A percentile compares a stretch with the other conserved stretches of the same genome.
Evolutionary conservation across 2,888 invertebrate genomes (phyloP).

Genomic region (Cyaniris semiargus): DNA sequence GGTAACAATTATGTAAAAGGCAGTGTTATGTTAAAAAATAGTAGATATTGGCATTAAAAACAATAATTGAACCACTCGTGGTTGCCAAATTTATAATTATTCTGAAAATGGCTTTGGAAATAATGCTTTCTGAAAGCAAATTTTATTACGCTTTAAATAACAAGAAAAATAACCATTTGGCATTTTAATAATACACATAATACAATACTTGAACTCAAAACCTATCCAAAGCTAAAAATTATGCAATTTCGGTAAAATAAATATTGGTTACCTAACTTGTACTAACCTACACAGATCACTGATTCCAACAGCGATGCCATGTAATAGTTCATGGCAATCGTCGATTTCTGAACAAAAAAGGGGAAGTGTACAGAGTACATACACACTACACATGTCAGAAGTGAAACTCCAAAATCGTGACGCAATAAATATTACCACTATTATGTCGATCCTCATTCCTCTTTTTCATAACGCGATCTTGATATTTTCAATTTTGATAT

Average conservation of each 20-base stretch:
- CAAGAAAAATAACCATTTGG: neutral
- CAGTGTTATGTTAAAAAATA: neutral
- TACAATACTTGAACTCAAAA: neutral
- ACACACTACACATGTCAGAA: too few species aligned
- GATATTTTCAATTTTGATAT: too few species aligned
- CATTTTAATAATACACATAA: neutral
- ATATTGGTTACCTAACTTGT: conserved; percentile 34
- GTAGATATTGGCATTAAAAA: neutral
- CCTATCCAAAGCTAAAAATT: neutral
- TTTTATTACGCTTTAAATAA: neutral
- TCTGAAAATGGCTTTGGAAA: neutral
- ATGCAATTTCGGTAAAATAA: neutral
- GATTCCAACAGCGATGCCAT: neutral
- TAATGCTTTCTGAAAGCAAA: neutral
- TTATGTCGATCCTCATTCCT: too few species aligned
- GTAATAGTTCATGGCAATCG: neutral
- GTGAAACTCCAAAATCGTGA: too few species aligned
- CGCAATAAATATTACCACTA: too few species aligned
- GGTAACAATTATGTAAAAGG: conserved; percentile 17
- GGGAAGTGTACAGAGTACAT: too few species aligned
- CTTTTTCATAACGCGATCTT: too few species aligned
- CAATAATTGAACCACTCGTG: neutral
- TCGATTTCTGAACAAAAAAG: neutral
- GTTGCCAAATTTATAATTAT: neutral
- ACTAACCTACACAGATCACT: conserved; percentile 21